Conservation (phyloP, 2,888 invertebrate species). For the Auanema sp. region DNA sequence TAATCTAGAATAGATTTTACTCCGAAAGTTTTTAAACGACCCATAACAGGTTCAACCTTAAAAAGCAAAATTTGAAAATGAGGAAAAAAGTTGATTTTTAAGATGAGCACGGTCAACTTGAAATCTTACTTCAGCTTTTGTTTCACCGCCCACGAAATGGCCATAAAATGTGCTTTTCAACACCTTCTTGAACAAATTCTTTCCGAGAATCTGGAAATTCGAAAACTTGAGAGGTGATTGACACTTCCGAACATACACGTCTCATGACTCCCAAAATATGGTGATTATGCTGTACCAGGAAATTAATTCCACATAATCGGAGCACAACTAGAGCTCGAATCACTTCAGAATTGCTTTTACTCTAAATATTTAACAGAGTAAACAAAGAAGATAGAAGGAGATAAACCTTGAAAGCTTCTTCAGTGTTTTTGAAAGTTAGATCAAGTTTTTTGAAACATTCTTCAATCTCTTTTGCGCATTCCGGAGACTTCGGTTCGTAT, state of each 20-base stretch:
- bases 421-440: constrained; percentile 57
- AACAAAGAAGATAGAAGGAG: too few species aligned
- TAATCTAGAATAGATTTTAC: constrained; percentile 98
- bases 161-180: constrained; percentile 97
- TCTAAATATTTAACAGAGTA: constrained; percentile 39
- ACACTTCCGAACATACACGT: constrained; percentile 15
- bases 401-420: constrained; percentile 61
- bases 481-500: constrained; percentile 17
- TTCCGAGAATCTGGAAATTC: constrained; percentile 27
- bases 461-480: constrained; percentile 47
- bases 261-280: constrained; percentile 49
- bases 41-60: constrained; percentile 77
- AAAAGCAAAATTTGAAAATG: constrained; percentile 8
- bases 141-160: constrained; percentile 94
- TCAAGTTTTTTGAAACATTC: constrained; percentile 54
- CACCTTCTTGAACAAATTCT: constrained; percentile 34
- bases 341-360: constrained; percentile 60
- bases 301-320: constrained; percentile 48
- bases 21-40: constrained; percentile 86
- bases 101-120: background rate
- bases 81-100: background rate
- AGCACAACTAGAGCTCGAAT: constrained; percentile 58
- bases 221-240: background rate
- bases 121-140: constrained; percentile 66
- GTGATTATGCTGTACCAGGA: constrained; percentile 58